Percentiles rank a stretch among this genome's conserved stretches.
Conservation (phyloP, 2,113 vertebrate genomes). For the Zosterops borbonicus region DNA sequence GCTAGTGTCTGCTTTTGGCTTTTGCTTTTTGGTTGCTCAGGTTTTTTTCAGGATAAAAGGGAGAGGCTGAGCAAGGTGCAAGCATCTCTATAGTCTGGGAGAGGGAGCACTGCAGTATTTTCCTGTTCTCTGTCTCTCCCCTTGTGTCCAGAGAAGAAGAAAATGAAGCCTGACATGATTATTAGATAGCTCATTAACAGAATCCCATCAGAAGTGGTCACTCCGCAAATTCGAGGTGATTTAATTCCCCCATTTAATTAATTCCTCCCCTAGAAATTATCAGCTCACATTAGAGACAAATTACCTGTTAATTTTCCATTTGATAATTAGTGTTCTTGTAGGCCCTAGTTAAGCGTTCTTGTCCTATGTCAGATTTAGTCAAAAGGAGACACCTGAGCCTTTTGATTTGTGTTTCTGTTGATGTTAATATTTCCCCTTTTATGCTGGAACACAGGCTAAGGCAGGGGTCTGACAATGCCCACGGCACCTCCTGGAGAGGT, state of each 20-base stretch:
- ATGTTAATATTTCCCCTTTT: neutral
- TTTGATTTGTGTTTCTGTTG: neutral
- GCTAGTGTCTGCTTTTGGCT: neutral
- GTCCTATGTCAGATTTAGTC: neutral
- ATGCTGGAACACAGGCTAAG: accelerated
- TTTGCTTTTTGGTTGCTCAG: neutral
- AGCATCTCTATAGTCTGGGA: neutral
- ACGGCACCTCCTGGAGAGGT: neutral
- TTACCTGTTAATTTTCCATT: constrained; percentile 28
- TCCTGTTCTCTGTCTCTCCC: neutral
- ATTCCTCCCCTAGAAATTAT: neutral
- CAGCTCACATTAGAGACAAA: constrained; percentile 22
- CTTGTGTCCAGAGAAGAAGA: neutral
- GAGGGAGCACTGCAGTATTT: neutral
- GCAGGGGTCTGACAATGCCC: neutral
- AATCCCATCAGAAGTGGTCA: constrained; percentile 27
- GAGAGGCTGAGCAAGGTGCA: neutral
- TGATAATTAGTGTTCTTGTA: neutral
- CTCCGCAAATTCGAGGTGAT: neutral
- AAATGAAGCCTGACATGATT: neutral
- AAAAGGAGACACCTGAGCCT: neutral
- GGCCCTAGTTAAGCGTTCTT: neutral
- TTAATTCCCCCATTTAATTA: constrained; percentile 36
- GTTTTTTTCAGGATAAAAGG: neutral
- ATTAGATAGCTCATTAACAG: neutral